A percentile compares a stretch with the other conserved stretches of the same genome.
phyloP scores from a whole-genome alignment of 2,888 invertebrate species.

The Endotricha flammealis region DNA sequence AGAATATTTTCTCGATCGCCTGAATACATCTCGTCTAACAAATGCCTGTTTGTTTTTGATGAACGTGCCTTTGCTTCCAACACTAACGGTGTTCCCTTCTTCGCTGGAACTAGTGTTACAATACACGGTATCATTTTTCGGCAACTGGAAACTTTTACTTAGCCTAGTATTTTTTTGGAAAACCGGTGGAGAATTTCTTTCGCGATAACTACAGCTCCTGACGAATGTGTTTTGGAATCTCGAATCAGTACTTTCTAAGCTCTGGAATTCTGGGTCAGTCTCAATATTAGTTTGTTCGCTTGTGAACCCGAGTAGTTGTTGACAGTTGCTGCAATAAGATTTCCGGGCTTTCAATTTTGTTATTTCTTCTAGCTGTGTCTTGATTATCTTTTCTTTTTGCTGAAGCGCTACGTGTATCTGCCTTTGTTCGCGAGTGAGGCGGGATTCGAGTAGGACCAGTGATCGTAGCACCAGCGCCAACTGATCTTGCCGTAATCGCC shows the following conservation, averaged over 20 bases:
- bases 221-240: slow-evolving; percentile 69
- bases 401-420: slow-evolving; percentile 82
- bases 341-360: slow-evolving; percentile 78
- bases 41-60: slow-evolving; percentile 79
- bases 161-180: slow-evolving; percentile 75
- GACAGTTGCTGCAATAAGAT: slow-evolving; percentile 70
- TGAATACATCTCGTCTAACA: slow-evolving; percentile 67
- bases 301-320: slow-evolving; percentile 70
- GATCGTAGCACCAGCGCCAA: slow-evolving; percentile 84
- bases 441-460: slow-evolving; percentile 83
- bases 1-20: slow-evolving; percentile 71
- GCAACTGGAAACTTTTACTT: slow-evolving; percentile 73
- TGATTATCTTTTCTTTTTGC: slow-evolving; percentile 85
- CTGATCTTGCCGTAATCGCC: slow-evolving; percentile 82
- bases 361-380: slow-evolving; percentile 83
- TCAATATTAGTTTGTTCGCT: slow-evolving; percentile 76
- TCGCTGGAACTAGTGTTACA: slow-evolving; percentile 74
- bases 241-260: slow-evolving; percentile 71
- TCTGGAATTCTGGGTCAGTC: slow-evolving; percentile 74
- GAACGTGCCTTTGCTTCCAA: slow-evolving; percentile 71
- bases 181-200: slow-evolving; percentile 68
- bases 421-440: slow-evolving; percentile 85
- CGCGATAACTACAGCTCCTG: slow-evolving; percentile 71
- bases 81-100: slow-evolving; percentile 63
- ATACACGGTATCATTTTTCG: slow-evolving; percentile 63